These are phyloP conservation scores for Microctonus hyperodae DNA, from an alignment of 2,888 invertebrate species.

Conservation along the genomic window DNA sequence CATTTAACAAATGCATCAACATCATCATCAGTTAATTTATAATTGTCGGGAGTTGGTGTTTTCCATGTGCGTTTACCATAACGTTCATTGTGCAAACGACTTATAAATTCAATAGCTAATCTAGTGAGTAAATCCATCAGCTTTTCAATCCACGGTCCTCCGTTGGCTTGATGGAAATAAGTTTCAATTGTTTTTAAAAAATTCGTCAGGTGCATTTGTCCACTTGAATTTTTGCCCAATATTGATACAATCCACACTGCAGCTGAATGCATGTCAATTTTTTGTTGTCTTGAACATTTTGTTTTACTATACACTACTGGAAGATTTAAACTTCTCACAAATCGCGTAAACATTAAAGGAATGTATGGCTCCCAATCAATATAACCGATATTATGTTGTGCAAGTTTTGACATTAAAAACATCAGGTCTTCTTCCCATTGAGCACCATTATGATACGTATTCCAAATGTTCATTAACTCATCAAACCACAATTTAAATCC, in stretches of 20 bases:
- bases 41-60: conserved; percentile 71
- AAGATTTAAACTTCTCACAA: conserved; percentile 76
- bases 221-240: conserved; percentile 72
- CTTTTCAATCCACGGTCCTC: conserved; percentile 78
- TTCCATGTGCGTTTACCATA: conserved; percentile 73
- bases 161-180: conserved; percentile 89
- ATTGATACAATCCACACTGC: conserved; percentile 67
- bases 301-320: conserved; percentile 80
- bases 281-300: conserved; percentile 67
- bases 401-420: conserved; percentile 76
- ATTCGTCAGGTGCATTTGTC: conserved; percentile 77
- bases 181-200: conserved; percentile 85
- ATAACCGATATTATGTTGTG: conserved; percentile 78
- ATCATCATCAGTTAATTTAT: conserved; percentile 79
- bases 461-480: conserved; percentile 81
- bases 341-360: conserved; percentile 77
- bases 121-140: conserved; percentile 74
- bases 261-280: conserved; percentile 63
- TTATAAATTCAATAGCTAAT: conserved; percentile 72
- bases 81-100: conserved; percentile 71
- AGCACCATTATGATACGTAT: conserved; percentile 76
- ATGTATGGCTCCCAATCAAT: conserved; percentile 89
- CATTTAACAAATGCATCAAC: conserved; percentile 82
- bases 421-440: conserved; percentile 75
- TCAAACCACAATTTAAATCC: conserved; percentile 83